phyloP scores from a whole-genome alignment of 2,113 vertebrate species.

The Protobothrops flavoviridis region DNA sequence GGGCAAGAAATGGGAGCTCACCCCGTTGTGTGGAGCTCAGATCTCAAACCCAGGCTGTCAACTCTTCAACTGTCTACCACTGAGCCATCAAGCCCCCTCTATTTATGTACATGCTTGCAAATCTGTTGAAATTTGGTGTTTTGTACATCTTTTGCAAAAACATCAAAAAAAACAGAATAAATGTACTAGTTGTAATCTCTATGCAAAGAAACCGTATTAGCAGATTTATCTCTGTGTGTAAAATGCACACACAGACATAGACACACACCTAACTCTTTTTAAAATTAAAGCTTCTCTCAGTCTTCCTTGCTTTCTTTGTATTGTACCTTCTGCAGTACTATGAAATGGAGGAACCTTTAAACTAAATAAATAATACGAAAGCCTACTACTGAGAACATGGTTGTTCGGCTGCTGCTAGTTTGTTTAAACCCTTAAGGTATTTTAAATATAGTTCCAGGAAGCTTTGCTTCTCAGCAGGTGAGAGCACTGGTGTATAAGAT shows the following conservation, averaged over 20 bases:
- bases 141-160: neutral
- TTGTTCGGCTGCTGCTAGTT: neutral
- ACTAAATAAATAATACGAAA: slow-evolving; percentile 36
- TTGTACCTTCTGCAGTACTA: slow-evolving; percentile 14
- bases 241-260: neutral
- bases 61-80: neutral
- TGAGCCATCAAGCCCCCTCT: neutral
- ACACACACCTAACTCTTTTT: slow-evolving; percentile 10
- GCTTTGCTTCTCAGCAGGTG: slow-evolving; percentile 36
- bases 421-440: slow-evolving; percentile 34
- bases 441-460: slow-evolving; percentile 38
- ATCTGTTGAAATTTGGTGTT: neutral
- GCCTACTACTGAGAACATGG: slow-evolving; percentile 37
- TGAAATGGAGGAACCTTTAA: slow-evolving; percentile 23
- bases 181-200: neutral
- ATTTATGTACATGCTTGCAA: neutral
- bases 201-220: neutral
- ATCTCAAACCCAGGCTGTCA: neutral
- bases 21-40: neutral
- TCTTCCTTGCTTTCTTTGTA: slow-evolving; percentile 5
- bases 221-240: neutral
- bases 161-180: neutral
- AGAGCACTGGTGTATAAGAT: slow-evolving; percentile 29
- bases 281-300: slow-evolving; percentile 31
- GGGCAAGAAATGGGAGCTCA: neutral